Conservation (phyloP, 2,888 invertebrate genomes). For the Peribatodes rhomboidaria region DNA sequence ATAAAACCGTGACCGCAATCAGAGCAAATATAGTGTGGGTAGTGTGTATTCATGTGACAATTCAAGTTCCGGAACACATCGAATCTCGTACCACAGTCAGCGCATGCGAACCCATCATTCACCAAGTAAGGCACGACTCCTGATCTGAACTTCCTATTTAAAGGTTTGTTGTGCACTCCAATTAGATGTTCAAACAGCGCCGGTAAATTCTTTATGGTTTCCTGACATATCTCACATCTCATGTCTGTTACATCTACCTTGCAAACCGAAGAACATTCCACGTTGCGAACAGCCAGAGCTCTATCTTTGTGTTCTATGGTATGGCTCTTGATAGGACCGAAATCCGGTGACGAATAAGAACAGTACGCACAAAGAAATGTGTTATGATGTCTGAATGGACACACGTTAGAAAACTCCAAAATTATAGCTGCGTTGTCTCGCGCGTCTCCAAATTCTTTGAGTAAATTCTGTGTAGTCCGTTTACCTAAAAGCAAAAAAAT, state of each 20-base stretch:
- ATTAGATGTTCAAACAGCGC: conserved; percentile 30
- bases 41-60: conserved; percentile 67
- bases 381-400: conserved; percentile 73
- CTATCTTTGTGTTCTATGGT: conserved; percentile 10
- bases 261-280: not conserved
- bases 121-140: conserved; percentile 36
- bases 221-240: conserved; percentile 36
- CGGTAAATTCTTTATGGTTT: conserved; percentile 14
- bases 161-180: conserved; percentile 31
- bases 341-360: conserved; percentile 42
- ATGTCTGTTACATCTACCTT: conserved; percentile 38
- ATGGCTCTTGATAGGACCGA: conserved; percentile 9
- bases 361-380: conserved; percentile 73
- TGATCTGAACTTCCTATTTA: conserved; percentile 9
- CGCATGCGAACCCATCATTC: conserved; percentile 30
- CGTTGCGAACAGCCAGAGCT: not conserved
- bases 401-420: conserved; percentile 72
- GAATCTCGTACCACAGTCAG: conserved; percentile 10
- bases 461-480: conserved; percentile 2
- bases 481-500: conserved; percentile 30
- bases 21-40: conserved; percentile 63
- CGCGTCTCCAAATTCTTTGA: conserved; percentile 13
- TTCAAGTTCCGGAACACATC: conserved; percentile 34
- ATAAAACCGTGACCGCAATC: conserved; percentile 47
- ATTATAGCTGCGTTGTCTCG: conserved; percentile 74